Evolutionary conservation across 1,140 invertebrate genomes (phyloP).

Genomic region (Drosophila kurseongensis): DNA sequence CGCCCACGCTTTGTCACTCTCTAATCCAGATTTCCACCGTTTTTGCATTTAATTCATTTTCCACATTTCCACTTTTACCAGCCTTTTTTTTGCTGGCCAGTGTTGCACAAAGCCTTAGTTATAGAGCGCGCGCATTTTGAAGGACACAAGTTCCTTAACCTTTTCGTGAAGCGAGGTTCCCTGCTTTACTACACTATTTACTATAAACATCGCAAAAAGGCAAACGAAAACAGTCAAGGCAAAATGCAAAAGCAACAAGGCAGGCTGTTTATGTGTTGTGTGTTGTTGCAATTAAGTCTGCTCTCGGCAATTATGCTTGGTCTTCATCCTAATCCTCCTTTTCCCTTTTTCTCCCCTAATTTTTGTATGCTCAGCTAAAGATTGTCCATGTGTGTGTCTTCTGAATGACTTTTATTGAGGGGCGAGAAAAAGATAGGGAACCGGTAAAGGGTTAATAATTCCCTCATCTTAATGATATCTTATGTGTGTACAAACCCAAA

Average conservation of each 20-base stretch:
- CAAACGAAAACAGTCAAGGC: constrained; percentile 34
- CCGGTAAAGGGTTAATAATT: constrained; percentile 13
- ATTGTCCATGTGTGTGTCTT: constrained; percentile 27
- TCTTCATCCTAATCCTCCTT: constrained; percentile 4
- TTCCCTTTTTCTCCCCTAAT: constrained; percentile 11
- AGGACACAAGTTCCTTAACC: constrained; percentile 80
- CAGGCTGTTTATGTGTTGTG: constrained; percentile 19
- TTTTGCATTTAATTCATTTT: constrained; percentile 19
- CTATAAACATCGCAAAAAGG: constrained; percentile 32
- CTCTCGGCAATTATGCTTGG: constrained; percentile 43
- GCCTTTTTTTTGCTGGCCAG: constrained; percentile 27
- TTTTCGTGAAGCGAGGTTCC: constrained; percentile 32
- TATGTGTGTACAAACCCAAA: not conserved
- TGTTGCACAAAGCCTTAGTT: constrained; percentile 9
- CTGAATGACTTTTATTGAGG: constrained; percentile 62
- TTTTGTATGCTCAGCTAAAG: constrained; percentile 19
- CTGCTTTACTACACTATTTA: constrained; percentile 39
- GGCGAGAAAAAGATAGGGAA: not conserved
- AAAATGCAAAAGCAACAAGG: constrained; percentile 32
- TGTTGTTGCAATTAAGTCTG: constrained; percentile 66
- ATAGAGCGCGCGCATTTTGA: constrained; percentile 70
- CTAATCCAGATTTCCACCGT: constrained; percentile 45
- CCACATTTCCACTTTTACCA: constrained; percentile 2
- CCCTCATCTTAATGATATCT: not conserved
- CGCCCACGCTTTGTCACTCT: constrained; percentile 32